phyloP scores from a whole-genome alignment of 2,888 invertebrate genomes.

The Drosophila austrosaltans region DNA sequence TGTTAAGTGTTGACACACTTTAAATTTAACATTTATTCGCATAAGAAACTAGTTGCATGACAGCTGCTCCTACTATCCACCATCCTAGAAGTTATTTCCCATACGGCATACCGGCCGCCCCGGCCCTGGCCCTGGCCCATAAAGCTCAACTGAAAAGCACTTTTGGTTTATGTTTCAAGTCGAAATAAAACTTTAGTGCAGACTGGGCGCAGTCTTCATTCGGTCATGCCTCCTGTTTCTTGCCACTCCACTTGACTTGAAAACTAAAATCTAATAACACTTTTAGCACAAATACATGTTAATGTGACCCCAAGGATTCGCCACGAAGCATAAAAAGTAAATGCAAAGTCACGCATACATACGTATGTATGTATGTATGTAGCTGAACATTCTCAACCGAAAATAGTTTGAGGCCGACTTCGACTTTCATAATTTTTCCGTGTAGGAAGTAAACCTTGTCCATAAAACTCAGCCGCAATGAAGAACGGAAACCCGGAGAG shows the following conservation, averaged over 20 bases:
- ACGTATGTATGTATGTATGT: not conserved
- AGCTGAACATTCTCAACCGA: slow-evolving; percentile 8
- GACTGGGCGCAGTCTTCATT: slow-evolving; percentile 45
- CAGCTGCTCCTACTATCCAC: slow-evolving; percentile 31
- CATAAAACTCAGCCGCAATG: slow-evolving; percentile 31
- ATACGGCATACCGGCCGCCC: not conserved
- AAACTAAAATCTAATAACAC: slow-evolving; percentile 79
- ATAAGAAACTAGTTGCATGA: slow-evolving; percentile 27
- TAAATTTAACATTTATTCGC: slow-evolving; percentile 51
- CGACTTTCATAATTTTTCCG: slow-evolving; percentile 43
- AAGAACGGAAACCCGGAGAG: not conserved
- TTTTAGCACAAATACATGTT: slow-evolving; percentile 80
- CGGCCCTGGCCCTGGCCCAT: slow-evolving; percentile 37
- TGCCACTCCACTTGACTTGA: slow-evolving; percentile 70
- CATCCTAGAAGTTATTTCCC: not conserved
- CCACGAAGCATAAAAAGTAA: slow-evolving; percentile 49
- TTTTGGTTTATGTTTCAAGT: slow-evolving; percentile 69
- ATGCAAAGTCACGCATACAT: slow-evolving; percentile 65
- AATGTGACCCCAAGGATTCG: slow-evolving; percentile 70
- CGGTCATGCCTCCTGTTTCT: not conserved
- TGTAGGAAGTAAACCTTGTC: slow-evolving; percentile 30
- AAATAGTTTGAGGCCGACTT: slow-evolving; percentile 28
- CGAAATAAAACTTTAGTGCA: slow-evolving; percentile 74
- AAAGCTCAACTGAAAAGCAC: slow-evolving; percentile 70
- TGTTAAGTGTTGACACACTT: slow-evolving; percentile 74